Evolutionary conservation across 1,140 invertebrate genomes (phyloP).

Genomic region (Gonatopus flavifemur): DNA sequence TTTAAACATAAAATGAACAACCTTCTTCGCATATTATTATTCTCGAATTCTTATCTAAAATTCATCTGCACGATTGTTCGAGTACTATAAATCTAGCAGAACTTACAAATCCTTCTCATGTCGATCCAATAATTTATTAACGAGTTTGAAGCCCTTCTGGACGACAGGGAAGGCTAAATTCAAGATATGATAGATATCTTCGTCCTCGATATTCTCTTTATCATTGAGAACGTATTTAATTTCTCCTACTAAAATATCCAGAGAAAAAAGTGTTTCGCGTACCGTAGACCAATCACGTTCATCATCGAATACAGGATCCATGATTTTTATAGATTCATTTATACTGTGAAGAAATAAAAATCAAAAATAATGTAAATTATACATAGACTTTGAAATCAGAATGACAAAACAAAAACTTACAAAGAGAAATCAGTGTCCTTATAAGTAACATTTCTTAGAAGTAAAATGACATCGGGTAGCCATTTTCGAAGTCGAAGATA

Average conservation of each 20-base stretch:
- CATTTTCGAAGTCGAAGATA: slow-evolving; percentile 50
- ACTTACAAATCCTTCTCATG: slow-evolving; percentile 31
- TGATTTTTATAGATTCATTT: slow-evolving; percentile 30
- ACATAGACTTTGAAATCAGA: neutral
- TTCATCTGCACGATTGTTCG: neutral
- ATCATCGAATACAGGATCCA: slow-evolving; percentile 38
- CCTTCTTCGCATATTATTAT: no score
- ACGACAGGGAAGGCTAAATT: slow-evolving; percentile 34
- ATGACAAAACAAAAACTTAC: slow-evolving; percentile 29
- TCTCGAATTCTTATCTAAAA: slow-evolving; percentile 11
- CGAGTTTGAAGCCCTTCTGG: slow-evolving; percentile 36
- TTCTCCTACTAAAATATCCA: no score
- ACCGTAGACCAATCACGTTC: slow-evolving; percentile 35
- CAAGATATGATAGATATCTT: slow-evolving; percentile 34
- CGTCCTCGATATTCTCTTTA: slow-evolving; percentile 8
- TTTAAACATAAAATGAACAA: slow-evolving; percentile 1
- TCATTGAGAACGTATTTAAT: no score
- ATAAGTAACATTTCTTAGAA: slow-evolving; percentile 40
- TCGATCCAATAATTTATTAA: slow-evolving; percentile 31
- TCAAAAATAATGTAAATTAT: neutral
- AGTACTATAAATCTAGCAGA: neutral
- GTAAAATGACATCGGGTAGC: slow-evolving; percentile 41
- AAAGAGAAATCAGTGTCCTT: slow-evolving; percentile 43
- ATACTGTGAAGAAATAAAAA: slow-evolving; percentile 33
- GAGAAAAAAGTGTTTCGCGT: no score